Evolutionary conservation across 2,797 vertebrate species (phyloP).

Genomic region (Anas georgica): DNA sequence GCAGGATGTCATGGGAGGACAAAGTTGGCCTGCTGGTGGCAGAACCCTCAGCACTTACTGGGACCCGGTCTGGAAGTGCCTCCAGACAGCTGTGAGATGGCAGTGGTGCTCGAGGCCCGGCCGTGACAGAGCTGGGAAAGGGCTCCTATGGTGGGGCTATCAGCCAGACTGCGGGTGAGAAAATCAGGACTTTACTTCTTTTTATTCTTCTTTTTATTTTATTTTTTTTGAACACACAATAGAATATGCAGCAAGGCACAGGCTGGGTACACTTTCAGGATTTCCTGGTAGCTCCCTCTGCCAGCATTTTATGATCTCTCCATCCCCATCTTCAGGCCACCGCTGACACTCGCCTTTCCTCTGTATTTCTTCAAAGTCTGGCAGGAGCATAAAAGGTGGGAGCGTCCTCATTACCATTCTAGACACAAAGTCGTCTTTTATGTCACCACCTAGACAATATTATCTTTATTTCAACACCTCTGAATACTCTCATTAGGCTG

Average conservation of each 20-base stretch:
- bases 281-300: not conserved
- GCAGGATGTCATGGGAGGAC: not conserved
- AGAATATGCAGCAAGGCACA: not conserved
- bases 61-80: fast-evolving
- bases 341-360: not conserved
- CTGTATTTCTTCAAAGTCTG: not conserved
- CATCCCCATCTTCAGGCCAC: not conserved
- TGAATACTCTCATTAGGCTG: constrained; percentile 56
- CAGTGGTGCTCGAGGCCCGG: not conserved
- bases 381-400: not conserved
- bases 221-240: not conserved
- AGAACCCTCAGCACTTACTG: not conserved
- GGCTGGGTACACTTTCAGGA: not conserved
- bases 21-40: not conserved
- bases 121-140: not conserved
- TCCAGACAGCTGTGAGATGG: not conserved
- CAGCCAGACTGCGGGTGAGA: not conserved
- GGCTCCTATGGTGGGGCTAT: not conserved
- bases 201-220: too few species aligned
- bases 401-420: constrained; percentile 54
- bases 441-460: constrained; percentile 51
- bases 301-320: not conserved
- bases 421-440: constrained; percentile 56
- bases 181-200: not conserved
- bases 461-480: constrained; percentile 62